Conservation (phyloP, 1,140 invertebrate species). For the Aphelenchoides fujianensis region DNA sequence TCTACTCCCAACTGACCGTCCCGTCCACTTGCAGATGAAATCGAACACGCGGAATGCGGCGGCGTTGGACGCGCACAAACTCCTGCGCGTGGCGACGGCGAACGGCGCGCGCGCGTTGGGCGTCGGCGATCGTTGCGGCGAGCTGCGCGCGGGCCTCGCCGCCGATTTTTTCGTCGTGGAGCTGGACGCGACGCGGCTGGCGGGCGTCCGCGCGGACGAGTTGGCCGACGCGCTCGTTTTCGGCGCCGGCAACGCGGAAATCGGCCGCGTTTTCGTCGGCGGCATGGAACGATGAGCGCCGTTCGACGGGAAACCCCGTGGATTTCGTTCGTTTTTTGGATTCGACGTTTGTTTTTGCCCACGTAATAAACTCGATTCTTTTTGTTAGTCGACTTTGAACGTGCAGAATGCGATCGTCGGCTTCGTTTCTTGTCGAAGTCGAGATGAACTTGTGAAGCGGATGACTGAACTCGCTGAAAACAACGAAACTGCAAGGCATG, state of each 20-base stretch:
- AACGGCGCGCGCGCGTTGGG: slow-evolving; percentile 54
- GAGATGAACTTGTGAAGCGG: too few species aligned
- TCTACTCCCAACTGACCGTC: too few species aligned
- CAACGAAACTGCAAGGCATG: too few species aligned
- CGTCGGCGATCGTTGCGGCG: slow-evolving; percentile 33
- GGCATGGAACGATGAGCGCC: slow-evolving; percentile 25
- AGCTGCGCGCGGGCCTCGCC: slow-evolving; percentile 30
- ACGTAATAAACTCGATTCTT: too few species aligned
- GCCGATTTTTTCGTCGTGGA: slow-evolving; percentile 43
- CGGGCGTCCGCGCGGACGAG: slow-evolving; percentile 19
- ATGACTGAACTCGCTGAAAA: too few species aligned
- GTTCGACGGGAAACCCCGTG: neutral
- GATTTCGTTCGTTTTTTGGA: neutral
- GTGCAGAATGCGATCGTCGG: neutral
- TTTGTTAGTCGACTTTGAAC: too few species aligned
- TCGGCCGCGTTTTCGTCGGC: slow-evolving; percentile 34
- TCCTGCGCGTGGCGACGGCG: slow-evolving; percentile 46
- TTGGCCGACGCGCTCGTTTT: slow-evolving; percentile 53
- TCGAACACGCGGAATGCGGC: slow-evolving; percentile 50
- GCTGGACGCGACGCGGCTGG: slow-evolving; percentile 24
- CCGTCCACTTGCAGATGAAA: slow-evolving; percentile 45
- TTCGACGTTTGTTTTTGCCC: too few species aligned
- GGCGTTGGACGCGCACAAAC: slow-evolving; percentile 41
- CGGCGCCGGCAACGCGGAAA: slow-evolving; percentile 47
- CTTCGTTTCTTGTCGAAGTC: neutral